Evolutionary conservation across 2,113 vertebrate species (phyloP).

Genomic region (Leptodactylus fuscus): DNA sequence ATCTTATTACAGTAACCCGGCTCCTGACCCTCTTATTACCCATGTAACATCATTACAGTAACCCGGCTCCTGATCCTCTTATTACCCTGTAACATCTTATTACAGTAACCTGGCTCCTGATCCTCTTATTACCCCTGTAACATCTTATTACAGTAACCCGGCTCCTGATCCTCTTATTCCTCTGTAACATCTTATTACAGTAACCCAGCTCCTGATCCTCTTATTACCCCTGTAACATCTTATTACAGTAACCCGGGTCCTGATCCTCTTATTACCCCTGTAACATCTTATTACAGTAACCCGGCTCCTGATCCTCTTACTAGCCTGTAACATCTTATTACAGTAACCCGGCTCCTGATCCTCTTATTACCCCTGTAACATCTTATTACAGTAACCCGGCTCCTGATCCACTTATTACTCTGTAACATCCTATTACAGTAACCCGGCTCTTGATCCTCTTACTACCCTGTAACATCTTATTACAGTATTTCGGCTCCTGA

Average conservation of each 20-base stretch:
- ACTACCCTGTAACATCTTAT: slow-evolving; percentile 35
- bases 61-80: slow-evolving; percentile 37
- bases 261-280: slow-evolving; percentile 37
- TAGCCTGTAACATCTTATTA: slow-evolving; percentile 25
- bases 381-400: slow-evolving; percentile 37
- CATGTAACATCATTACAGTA: slow-evolving; percentile 26
- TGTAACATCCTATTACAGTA: slow-evolving; percentile 22
- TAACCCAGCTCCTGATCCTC: slow-evolving; percentile 28
- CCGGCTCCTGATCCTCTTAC: slow-evolving; percentile 38
- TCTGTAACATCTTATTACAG: slow-evolving; percentile 25
- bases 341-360: slow-evolving; percentile 34
- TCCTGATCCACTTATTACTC: slow-evolving; percentile 43
- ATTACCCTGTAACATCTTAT: slow-evolving; percentile 38
- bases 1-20: slow-evolving; percentile 38
- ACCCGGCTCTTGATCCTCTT: slow-evolving; percentile 36
- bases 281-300: slow-evolving; percentile 39
- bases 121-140: slow-evolving; percentile 39
- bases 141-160: slow-evolving; percentile 37
- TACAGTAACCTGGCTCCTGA: slow-evolving; percentile 33
- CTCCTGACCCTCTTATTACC: slow-evolving; percentile 42
- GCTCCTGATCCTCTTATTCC: slow-evolving; percentile 43
- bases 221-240: slow-evolving; percentile 47
- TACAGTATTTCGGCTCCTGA: slow-evolving; percentile 32
- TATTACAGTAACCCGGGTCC: slow-evolving; percentile 37
- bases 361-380: slow-evolving; percentile 43